These are phyloP conservation scores for Piprites chloris DNA, from an alignment of 2,113 vertebrate genomes.

Conservation along the genomic window DNA sequence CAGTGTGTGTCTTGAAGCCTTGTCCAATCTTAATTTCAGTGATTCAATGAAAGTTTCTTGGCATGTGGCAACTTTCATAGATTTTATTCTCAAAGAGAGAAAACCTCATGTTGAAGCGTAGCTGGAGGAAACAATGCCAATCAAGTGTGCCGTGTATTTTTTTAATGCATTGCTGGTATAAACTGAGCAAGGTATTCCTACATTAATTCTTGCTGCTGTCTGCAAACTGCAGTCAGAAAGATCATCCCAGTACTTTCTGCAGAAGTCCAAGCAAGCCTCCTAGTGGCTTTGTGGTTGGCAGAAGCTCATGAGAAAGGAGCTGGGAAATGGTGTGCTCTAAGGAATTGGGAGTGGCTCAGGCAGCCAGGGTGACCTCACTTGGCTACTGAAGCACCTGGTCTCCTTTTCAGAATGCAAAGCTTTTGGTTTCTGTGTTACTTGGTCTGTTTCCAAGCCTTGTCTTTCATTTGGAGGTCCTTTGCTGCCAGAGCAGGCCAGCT, in stretches of 20 bases:
- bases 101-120: neutral
- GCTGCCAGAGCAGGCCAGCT: neutral
- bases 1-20: rapidly evolving
- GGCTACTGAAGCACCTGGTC: neutral
- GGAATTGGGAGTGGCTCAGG: rapidly evolving
- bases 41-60: neutral
- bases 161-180: neutral
- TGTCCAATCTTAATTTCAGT: neutral
- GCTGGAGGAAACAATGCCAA: neutral
- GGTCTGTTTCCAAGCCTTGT: neutral
- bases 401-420: neutral
- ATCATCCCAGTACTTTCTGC: neutral
- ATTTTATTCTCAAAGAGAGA: neutral
- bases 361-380: neutral
- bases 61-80: neutral
- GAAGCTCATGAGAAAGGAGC: neutral
- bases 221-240: neutral
- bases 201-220: neutral
- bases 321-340: rapidly evolving
- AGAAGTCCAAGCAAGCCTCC: neutral
- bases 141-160: neutral
- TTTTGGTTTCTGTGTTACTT: neutral
- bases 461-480: neutral
- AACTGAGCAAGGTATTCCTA: neutral
- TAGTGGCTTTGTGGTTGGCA: neutral